phyloP scores from a whole-genome alignment of 2,888 invertebrate species.

The Diachrysia chrysitis region DNA sequence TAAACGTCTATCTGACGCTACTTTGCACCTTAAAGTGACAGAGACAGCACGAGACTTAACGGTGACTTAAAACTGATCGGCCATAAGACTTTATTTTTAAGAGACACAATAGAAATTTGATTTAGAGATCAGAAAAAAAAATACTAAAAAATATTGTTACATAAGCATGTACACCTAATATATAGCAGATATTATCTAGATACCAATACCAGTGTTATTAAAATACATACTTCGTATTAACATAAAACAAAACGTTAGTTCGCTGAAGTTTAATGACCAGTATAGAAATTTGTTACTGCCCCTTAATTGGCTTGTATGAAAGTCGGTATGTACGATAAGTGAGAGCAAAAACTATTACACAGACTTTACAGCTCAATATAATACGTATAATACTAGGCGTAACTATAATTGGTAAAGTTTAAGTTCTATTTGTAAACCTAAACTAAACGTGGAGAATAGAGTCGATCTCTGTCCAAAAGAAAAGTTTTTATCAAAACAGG shows the following conservation, averaged over 20 bases:
- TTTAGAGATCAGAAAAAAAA: no score
- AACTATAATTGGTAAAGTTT: neutral
- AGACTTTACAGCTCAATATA: slow-evolving; percentile 29
- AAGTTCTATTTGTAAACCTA: neutral
- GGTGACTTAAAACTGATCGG: no score
- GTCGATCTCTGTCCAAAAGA: no score
- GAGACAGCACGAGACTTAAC: no score
- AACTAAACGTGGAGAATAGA: no score
- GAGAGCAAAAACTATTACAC: slow-evolving; percentile 52
- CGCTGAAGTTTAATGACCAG: slow-evolving; percentile 28
- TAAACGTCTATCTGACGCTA: no score
- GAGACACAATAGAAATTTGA: no score
- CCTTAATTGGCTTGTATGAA: slow-evolving; percentile 50
- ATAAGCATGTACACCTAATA: neutral
- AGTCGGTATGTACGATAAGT: slow-evolving; percentile 28
- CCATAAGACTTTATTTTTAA: no score
- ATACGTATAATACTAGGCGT: slow-evolving; percentile 16
- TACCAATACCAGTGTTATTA: slow-evolving; percentile 26
- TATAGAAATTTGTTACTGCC: slow-evolving; percentile 47
- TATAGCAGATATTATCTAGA: neutral
- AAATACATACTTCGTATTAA: slow-evolving; percentile 18
- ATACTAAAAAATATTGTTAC: no score
- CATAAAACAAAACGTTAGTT: slow-evolving; percentile 53
- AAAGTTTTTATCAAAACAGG: no score
- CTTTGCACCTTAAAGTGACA: no score